These are phyloP conservation scores for Masticophis lateralis DNA, from an alignment of 2,797 vertebrate genomes.

Conservation along the genomic window DNA sequence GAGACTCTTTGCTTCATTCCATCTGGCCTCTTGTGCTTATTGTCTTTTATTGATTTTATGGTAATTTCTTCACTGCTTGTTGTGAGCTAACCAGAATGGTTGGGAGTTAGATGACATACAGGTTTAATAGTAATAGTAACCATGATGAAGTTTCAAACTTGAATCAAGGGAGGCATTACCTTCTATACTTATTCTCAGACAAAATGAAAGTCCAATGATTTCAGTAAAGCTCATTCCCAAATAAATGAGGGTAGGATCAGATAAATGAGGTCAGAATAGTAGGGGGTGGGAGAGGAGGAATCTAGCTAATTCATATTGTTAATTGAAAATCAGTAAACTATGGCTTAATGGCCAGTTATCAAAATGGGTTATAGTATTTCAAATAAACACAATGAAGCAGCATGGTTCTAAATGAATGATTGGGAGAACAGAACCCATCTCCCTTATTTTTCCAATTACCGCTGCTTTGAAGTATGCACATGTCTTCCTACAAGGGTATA, in stretches of 20 bases:
- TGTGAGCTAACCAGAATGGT: background rate
- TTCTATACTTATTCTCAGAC: background rate
- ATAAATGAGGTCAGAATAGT: background rate
- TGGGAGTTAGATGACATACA: background rate
- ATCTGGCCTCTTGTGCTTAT: background rate
- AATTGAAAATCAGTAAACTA: background rate
- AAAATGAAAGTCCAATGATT: background rate
- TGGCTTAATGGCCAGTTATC: background rate
- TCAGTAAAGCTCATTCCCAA: background rate
- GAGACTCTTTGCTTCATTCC: background rate
- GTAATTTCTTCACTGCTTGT: background rate
- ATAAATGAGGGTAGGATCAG: background rate
- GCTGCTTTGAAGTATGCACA: background rate
- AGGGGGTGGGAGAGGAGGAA: background rate
- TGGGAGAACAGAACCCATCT: background rate
- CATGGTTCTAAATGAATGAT: background rate
- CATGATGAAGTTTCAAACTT: background rate
- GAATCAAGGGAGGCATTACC: background rate
- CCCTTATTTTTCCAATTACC: background rate
- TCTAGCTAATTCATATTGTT: background rate
- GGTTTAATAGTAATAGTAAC: background rate
- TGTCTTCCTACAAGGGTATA: background rate
- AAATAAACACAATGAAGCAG: background rate
- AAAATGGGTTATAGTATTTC: background rate
- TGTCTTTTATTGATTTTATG: background rate